phyloP scores from a whole-genome alignment of 2,113 vertebrate species.

The Shinisaurus crocodilurus region DNA sequence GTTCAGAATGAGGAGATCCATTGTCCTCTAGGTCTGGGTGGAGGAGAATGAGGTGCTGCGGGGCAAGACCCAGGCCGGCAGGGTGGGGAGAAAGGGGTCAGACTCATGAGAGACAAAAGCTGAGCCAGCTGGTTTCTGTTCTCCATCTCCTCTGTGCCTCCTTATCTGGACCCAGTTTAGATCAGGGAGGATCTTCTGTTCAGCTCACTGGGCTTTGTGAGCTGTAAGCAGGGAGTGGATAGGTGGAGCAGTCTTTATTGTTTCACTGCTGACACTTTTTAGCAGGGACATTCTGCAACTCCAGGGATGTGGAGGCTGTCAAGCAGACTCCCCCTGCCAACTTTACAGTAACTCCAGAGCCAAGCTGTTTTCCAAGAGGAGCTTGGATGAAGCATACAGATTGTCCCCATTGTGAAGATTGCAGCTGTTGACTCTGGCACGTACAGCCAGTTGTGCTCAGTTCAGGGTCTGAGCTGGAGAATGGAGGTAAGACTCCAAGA shows the following conservation, averaged over 20 bases:
- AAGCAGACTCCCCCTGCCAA: not conserved
- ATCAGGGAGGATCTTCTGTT: not conserved
- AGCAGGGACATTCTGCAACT: not conserved
- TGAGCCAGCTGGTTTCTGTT: not conserved
- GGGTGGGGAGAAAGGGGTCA: not conserved
- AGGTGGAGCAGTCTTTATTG: not conserved
- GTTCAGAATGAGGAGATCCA: not conserved
- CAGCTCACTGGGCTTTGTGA: not conserved
- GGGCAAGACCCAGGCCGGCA: not conserved
- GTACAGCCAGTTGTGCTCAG: not conserved
- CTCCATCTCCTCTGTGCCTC: not conserved
- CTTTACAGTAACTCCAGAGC: not conserved
- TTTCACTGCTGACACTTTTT: slow-evolving; percentile 3
- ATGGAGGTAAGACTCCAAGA: not conserved
- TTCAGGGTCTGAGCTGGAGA: not conserved
- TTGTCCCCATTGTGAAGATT: not conserved
- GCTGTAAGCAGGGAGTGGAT: not conserved
- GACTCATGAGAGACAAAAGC: not conserved
- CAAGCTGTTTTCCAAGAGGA: not conserved
- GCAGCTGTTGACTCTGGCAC: not conserved
- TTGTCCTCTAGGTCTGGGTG: not conserved
- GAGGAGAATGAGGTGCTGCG: not conserved
- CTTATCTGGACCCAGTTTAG: not conserved
- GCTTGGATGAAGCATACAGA: not conserved
- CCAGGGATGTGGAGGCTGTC: not conserved